Evolutionary conservation across 2,113 vertebrate species (phyloP), one percentile per base, ranked within the genome.

Genomic region (Lagopus muta): DNA sequence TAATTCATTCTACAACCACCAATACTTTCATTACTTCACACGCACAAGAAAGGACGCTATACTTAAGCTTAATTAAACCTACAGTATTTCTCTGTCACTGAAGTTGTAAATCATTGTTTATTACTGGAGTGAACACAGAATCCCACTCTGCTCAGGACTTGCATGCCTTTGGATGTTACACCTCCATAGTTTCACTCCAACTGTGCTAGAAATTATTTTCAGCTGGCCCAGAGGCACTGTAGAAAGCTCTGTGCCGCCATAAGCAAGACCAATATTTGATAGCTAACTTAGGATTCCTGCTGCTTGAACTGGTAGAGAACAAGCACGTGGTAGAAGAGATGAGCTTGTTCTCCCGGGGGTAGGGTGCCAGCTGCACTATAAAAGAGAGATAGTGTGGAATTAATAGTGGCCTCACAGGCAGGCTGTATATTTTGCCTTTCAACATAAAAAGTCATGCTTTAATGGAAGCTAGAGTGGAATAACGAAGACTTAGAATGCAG

Each of bases 341-440:
- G 96, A 97, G 91, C 80, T 95, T 93, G 92, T 94, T 94, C 95
- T 97, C 96, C 95, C 7, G 81, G 90, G 97, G 96, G 95, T 87
- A 96, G 72, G 96, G 95, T 96, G 95, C 93, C 96, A 97, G 97
- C 97, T 97, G 97, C 88, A 95, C 91, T 94, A 91, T 95, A 91
- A 88, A 93, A 93, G 65, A 95, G 86, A 97, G 92, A 92, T 81
- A 97, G 95, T 92, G 93, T 94, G 95, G 97, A 97, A 96, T 97
- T 97, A 97, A 97, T 95, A 96, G 94, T 94, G 92, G 89, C 94
- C 95, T 95, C 93, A 91, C 40, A 93, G 93, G 89, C 93, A 94
- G 89, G 82, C 90, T 93, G 74, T 96, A 83, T 90, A 89, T 92
- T 95, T 94, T 83, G 89, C 88, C 81, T 96, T 95, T 93, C 88